Percentiles rank a stretch among this genome's conserved stretches.
phyloP scores from a whole-genome alignment of 2,888 invertebrate species.

The Horisme vitalbata region DNA sequence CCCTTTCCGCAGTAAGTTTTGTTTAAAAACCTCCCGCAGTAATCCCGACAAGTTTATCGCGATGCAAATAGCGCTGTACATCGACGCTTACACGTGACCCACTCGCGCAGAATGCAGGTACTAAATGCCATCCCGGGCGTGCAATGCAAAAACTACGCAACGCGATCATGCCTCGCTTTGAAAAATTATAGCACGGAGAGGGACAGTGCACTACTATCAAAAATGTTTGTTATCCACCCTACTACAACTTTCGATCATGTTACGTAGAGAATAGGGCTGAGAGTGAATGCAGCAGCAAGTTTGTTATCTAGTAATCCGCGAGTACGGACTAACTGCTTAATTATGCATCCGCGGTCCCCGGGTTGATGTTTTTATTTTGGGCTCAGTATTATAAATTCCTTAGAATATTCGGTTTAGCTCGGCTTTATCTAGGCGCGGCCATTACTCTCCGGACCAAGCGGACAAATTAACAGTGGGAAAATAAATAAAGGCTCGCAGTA shows the following conservation, averaged over 20 bases:
- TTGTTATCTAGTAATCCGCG: constrained; percentile 50
- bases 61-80: constrained; percentile 25
- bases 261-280: not conserved
- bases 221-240: constrained; percentile 1
- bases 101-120: constrained; percentile 15
- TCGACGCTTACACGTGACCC: constrained; percentile 17
- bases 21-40: constrained; percentile 28
- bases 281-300: constrained; percentile 9
- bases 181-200: constrained; percentile 29
- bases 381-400: constrained; percentile 64
- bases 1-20: constrained; percentile 22
- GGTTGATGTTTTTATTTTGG: constrained; percentile 69
- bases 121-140: constrained; percentile 18
- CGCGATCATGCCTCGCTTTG: constrained; percentile 12
- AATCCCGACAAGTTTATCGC: constrained; percentile 32
- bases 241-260: constrained; percentile 10
- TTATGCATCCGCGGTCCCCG: constrained; percentile 59
- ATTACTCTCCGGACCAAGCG: constrained; percentile 20
- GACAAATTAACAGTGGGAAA: constrained; percentile 10
- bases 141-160: constrained; percentile 24
- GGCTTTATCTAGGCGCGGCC: constrained; percentile 45
- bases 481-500: constrained; percentile 1
- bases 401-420: constrained; percentile 57
- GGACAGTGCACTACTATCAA: constrained; percentile 28
- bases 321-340: constrained; percentile 64